phyloP scores from a whole-genome alignment of 1,140 invertebrate genomes.

The Brachionus koreanus region DNA sequence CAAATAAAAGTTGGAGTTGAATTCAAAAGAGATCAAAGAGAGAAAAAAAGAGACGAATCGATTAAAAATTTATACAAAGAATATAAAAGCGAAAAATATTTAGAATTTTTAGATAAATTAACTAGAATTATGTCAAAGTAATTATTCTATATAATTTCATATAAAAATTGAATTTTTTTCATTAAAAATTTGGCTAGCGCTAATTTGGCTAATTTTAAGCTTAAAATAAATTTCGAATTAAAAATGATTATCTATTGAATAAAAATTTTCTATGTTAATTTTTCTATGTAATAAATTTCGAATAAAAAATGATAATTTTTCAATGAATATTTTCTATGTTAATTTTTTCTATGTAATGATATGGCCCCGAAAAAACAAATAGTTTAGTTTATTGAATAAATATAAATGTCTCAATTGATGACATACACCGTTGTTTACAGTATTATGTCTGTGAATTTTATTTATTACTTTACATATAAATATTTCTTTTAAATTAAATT shows the following conservation, averaged over 20 bases:
- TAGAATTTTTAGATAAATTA: neutral
- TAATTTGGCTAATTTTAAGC: too few relatives aligned
- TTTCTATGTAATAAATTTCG: neutral
- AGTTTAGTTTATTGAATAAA: too few relatives aligned
- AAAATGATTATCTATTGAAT: too few relatives aligned
- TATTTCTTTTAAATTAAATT: too few relatives aligned
- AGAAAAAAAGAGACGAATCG: conserved; percentile 10
- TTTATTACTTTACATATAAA: too few relatives aligned
- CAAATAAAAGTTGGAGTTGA: conserved; percentile 9
- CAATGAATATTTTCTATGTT: neutral
- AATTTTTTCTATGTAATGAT: neutral
- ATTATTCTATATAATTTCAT: neutral
- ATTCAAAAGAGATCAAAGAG: neutral
- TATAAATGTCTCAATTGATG: too few relatives aligned
- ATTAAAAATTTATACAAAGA: conserved; percentile 6
- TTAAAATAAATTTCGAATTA: neutral
- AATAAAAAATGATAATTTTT: neutral
- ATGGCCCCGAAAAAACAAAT: too few relatives aligned
- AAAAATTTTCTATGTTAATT: too few relatives aligned
- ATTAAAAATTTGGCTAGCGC: neutral
- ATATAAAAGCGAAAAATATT: conserved; percentile 3
- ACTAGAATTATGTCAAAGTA: neutral
- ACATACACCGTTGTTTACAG: too few relatives aligned
- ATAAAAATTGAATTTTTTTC: neutral
- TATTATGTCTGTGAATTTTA: too few relatives aligned